phyloP scores from a whole-genome alignment of 2,113 vertebrate species.

The rat (Rattus norvegicus) region DNA sequence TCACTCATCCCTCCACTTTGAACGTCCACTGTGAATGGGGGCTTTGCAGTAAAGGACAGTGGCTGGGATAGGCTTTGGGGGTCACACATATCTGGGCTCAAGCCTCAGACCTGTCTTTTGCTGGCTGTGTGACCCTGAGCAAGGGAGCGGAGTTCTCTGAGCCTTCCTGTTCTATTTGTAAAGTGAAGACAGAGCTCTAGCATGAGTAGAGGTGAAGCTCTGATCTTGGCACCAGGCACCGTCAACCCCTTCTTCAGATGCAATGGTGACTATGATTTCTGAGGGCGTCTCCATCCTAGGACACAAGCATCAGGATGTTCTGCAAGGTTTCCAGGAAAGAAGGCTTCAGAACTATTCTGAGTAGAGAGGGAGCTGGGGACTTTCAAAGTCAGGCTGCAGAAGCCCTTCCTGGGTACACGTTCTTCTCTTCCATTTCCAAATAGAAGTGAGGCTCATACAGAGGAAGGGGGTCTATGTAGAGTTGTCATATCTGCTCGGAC shows the following conservation, averaged over 20 bases:
- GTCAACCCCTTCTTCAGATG: background rate
- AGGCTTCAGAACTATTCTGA: background rate
- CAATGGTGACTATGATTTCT: accelerated
- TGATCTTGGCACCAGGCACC: background rate
- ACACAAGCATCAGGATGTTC: background rate
- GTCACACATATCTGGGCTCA: background rate
- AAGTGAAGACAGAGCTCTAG: background rate
- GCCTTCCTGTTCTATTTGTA: background rate
- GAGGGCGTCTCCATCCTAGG: background rate
- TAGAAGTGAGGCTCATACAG: too few relatives aligned
- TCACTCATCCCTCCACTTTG: background rate
- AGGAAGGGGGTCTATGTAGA: background rate
- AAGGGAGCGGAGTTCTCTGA: background rate
- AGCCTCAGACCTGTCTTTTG: background rate
- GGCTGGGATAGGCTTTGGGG: background rate
- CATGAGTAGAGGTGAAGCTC: background rate
- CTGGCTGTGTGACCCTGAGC: background rate
- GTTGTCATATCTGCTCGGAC: accelerated
- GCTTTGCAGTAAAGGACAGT: accelerated
- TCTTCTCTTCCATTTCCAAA: background rate
- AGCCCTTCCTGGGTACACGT: background rate
- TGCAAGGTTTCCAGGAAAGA: too few relatives aligned
- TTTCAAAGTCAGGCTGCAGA: background rate
- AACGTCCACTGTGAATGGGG: background rate
- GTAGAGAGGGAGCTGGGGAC: background rate